phyloP scores from a whole-genome alignment of 2,797 vertebrate genomes.

The Capromys pilorides region DNA sequence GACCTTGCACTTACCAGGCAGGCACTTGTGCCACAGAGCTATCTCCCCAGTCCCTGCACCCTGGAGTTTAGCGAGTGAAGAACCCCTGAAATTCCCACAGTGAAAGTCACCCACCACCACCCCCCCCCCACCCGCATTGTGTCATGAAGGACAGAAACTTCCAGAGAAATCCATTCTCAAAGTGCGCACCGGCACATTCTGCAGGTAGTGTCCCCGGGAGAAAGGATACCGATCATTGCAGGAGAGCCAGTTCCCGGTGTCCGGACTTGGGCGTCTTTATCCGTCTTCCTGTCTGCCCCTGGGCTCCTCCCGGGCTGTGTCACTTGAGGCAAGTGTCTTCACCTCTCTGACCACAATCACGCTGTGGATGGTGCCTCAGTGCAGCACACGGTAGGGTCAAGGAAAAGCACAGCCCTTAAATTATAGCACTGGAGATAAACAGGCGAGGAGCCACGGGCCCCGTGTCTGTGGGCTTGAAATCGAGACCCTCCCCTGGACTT shows the following conservation, averaged over 20 bases:
- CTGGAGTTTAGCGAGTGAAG: not conserved
- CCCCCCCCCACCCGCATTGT: not conserved
- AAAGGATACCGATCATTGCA: fast-evolving
- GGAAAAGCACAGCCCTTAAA: not conserved
- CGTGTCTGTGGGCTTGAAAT: not conserved
- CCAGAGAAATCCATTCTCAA: not conserved
- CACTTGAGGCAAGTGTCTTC: not conserved
- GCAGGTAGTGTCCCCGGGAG: not conserved
- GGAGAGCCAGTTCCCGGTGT: not conserved
- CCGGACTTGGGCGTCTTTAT: not conserved
- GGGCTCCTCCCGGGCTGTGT: not conserved
- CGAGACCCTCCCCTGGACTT: fast-evolving
- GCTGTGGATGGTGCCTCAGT: not conserved
- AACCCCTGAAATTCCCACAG: not conserved
- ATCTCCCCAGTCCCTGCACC: too few relatives aligned
- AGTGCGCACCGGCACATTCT: not conserved
- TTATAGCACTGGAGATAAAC: fast-evolving
- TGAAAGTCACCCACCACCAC: not conserved
- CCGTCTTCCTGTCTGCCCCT: not conserved
- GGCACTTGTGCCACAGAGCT: too few relatives aligned
- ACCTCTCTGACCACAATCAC: not conserved
- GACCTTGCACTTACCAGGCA: too few relatives aligned
- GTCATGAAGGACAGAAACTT: not conserved
- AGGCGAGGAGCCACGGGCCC: not conserved
- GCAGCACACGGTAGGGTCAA: not conserved